These are phyloP conservation scores for Philonicus albiceps DNA, from an alignment of 2,888 invertebrate species.

Conservation along the genomic window DNA sequence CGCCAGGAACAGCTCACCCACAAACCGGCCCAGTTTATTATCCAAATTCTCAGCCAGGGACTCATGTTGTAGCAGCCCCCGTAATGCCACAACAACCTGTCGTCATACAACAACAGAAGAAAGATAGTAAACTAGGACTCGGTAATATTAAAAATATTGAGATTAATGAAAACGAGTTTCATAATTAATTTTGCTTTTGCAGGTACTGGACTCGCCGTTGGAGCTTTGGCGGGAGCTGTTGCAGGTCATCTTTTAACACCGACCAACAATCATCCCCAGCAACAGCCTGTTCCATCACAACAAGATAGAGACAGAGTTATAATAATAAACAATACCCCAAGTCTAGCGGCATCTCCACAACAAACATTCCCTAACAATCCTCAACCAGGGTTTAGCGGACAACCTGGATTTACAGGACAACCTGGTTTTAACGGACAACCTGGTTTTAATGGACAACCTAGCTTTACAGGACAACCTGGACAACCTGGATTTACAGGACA, in stretches of 20 bases:
- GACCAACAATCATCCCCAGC: constrained; percentile 45
- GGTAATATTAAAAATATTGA: constrained; percentile 52
- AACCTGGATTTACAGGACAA: not conserved
- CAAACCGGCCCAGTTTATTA: constrained; percentile 54
- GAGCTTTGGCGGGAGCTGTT: constrained; percentile 59
- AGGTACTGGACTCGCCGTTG: constrained; percentile 60
- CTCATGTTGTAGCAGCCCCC: constrained; percentile 23
- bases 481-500: not conserved
- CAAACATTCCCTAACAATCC: constrained; percentile 48
- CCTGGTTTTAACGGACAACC: not conserved
- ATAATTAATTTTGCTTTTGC: not conserved
- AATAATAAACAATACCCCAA: constrained; percentile 58
- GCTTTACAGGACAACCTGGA: not conserved
- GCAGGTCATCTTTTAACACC: constrained; percentile 60
- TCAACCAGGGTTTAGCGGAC: constrained; percentile 46
- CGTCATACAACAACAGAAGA: constrained; percentile 10
- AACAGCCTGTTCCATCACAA: constrained; percentile 50
- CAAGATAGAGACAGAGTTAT: constrained; percentile 57
- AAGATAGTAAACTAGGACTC: constrained; percentile 58
- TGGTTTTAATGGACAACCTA: constrained; percentile 11
- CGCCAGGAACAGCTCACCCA: constrained; percentile 50
- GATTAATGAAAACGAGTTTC: not conserved
- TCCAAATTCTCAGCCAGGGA: constrained; percentile 49
- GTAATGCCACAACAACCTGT: constrained; percentile 43
- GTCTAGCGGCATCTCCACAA: constrained; percentile 52